These are phyloP conservation scores for Drosophila diplacantha DNA, from an alignment of 2,888 invertebrate genomes.

Conservation along the genomic window DNA sequence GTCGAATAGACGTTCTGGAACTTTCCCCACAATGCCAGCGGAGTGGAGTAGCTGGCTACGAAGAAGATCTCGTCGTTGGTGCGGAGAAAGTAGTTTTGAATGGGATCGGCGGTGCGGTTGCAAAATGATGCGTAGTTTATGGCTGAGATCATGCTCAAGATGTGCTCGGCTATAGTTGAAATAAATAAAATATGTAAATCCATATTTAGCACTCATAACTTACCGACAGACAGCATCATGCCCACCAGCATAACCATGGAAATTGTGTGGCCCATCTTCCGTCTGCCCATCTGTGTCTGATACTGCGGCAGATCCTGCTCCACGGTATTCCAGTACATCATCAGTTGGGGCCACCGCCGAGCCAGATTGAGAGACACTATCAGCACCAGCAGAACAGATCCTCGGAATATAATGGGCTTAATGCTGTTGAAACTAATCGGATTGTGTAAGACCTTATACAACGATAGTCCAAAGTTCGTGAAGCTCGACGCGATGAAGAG, in stretches of 20 bases:
- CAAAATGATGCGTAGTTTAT: conserved; percentile 71
- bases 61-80: conserved; percentile 69
- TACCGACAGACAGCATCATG: conserved; percentile 78
- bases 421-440: conserved; percentile 72
- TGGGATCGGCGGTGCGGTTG: conserved; percentile 69
- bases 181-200: background rate
- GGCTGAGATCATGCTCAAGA: conserved; percentile 70
- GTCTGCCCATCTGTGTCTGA: conserved; percentile 69
- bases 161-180: conserved; percentile 69
- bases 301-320: conserved; percentile 77
- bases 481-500: conserved; percentile 53
- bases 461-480: conserved; percentile 54
- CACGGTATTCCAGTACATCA: conserved; percentile 78
- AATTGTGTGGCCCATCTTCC: conserved; percentile 75
- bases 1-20: conserved; percentile 81
- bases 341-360: conserved; percentile 79
- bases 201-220: conserved; percentile 33
- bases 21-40: conserved; percentile 69
- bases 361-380: conserved; percentile 78
- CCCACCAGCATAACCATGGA: conserved; percentile 78
- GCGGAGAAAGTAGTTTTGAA: conserved; percentile 69
- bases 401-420: conserved; percentile 74
- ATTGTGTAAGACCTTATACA: conserved; percentile 62
- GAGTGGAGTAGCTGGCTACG: conserved; percentile 60
- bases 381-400: conserved; percentile 63